Evolutionary conservation across 2,797 vertebrate genomes (phyloP).

Genomic region (Molossus molossus): DNA sequence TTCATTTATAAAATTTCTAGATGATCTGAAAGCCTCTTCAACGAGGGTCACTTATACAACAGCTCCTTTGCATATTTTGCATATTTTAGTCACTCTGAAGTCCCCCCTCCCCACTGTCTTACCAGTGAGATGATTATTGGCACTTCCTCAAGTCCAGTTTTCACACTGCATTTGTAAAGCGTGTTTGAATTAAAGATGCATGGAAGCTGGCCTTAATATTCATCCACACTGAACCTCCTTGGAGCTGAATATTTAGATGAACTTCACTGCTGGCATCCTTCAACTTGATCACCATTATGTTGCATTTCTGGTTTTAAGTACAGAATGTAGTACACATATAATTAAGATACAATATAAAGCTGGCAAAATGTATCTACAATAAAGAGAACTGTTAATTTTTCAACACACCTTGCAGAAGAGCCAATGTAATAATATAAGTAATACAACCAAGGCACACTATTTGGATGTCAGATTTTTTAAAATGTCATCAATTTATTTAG

Average conservation of each 20-base stretch:
- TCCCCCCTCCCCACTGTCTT: not conserved
- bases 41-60: conserved; percentile 13
- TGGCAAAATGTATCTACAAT: not conserved
- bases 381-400: not conserved
- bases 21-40: conserved; percentile 16
- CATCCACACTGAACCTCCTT: not conserved
- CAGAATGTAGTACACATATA: conserved; percentile 15
- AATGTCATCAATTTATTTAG: not conserved
- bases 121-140: conserved; percentile 16
- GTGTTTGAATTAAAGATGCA: conserved; percentile 31
- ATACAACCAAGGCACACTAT: not conserved
- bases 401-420: not conserved
- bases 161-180: conserved; percentile 46
- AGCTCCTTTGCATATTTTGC: conserved; percentile 47
- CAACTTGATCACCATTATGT: not conserved
- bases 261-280: not conserved
- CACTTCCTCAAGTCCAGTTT: not conserved
- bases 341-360: not conserved
- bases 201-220: conserved; percentile 39
- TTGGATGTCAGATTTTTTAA: not conserved
- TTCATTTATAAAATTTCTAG: conserved; percentile 30
- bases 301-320: conserved; percentile 7
- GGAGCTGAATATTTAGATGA: conserved; percentile 12
- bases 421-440: not conserved
- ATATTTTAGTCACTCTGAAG: not conserved